Conservation (phyloP, 1,140 invertebrate species). For the Dendrolimus punctatus region DNA sequence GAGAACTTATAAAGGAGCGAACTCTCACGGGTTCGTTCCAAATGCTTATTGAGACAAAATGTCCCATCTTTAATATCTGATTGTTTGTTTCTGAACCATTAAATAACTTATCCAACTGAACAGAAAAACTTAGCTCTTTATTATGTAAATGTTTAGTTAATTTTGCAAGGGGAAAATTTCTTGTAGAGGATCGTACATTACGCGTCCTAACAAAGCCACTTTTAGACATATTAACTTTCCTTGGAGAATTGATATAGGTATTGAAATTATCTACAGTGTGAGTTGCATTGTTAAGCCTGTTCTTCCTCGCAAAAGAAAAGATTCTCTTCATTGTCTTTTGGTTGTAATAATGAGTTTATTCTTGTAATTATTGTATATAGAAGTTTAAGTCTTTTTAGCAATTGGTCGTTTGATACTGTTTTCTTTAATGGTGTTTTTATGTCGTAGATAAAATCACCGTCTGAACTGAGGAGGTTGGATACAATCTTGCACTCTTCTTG, state of each 20-base stretch:
- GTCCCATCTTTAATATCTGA: conserved; percentile 13
- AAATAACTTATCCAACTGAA: conserved; percentile 46
- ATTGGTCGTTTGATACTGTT: conserved; percentile 34
- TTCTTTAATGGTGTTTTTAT: conserved; percentile 23
- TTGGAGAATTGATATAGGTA: conserved; percentile 37
- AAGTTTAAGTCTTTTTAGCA: conserved; percentile 57
- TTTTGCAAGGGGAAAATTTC: conserved; percentile 35
- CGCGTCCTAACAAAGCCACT: conserved; percentile 45
- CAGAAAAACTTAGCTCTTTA: conserved; percentile 49
- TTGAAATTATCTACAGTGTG: conserved; percentile 32
- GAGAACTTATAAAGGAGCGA: conserved; percentile 47
- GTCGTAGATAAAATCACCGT: conserved; percentile 34
- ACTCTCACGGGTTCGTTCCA: conserved; percentile 11
- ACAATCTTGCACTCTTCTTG: conserved; percentile 62
- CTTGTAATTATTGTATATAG: conserved; percentile 52
- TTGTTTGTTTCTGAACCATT: conserved; percentile 13
- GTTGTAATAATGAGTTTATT: conserved; percentile 38
- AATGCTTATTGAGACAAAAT: conserved; percentile 12
- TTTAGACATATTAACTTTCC: conserved; percentile 31
- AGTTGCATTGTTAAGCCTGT: conserved; percentile 25
- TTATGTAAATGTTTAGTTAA: conserved; percentile 39
- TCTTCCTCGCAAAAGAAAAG: conserved; percentile 29
- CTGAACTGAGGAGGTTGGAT: conserved; percentile 36
- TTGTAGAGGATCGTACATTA: conserved; percentile 33
- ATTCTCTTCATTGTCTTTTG: conserved; percentile 43